Conservation (phyloP, 2,113 vertebrate genomes). For the Agapornis roseicollis region DNA sequence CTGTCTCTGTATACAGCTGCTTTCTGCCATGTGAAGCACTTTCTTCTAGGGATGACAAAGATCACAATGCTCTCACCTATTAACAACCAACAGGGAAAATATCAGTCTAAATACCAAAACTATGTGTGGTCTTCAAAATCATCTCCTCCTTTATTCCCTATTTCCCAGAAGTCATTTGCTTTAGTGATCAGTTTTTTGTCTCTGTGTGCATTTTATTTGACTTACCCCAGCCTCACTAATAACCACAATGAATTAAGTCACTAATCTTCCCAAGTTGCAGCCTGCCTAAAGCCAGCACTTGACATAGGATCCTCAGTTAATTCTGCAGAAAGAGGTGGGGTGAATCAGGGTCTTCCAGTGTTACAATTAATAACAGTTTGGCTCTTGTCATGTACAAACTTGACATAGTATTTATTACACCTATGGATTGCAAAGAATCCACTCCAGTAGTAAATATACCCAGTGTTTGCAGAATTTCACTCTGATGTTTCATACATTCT, state of each 20-base stretch:
- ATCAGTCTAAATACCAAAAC: not conserved
- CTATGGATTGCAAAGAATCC: not conserved
- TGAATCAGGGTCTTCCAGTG: not conserved
- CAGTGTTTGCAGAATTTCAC: not conserved
- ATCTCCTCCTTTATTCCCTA: not conserved
- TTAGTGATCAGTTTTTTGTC: not conserved
- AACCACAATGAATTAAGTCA: not conserved
- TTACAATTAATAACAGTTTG: not conserved
- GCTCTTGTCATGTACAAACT: not conserved
- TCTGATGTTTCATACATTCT: not conserved
- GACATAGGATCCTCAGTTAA: not conserved
- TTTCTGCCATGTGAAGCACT: not conserved
- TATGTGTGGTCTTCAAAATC: not conserved
- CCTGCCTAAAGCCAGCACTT: not conserved
- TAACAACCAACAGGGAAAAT: not conserved
- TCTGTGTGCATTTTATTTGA: not conserved
- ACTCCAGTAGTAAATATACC: not conserved
- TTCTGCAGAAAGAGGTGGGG: not conserved
- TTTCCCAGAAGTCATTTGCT: not conserved
- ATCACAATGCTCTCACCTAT: not conserved
- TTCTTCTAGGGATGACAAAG: not conserved
- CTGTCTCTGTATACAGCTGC: not conserved
- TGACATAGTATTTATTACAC: not conserved
- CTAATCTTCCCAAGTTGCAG: not conserved
- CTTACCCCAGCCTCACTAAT: not conserved